phyloP scores from a whole-genome alignment of 92 coral and sea anemone species.

The Palythoa grandis region DNA sequence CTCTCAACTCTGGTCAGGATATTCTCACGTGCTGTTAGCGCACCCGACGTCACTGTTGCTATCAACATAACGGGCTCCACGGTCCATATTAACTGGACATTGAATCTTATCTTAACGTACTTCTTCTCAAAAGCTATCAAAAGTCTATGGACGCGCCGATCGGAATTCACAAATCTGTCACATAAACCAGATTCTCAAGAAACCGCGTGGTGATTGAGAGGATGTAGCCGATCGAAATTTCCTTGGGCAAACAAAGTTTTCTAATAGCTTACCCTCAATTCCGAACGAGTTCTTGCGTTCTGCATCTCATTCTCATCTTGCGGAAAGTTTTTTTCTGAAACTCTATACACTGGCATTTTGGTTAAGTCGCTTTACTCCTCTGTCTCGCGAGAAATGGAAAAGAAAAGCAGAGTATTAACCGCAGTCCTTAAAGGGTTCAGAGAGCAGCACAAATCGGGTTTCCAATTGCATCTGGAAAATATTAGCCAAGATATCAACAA shows the following conservation, averaged over 20 bases:
- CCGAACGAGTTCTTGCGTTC: slow-evolving; percentile 1
- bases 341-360: neutral
- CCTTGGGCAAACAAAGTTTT: slow-evolving; percentile 27
- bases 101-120: neutral
- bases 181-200: neutral
- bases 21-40: neutral
- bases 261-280: slow-evolving; percentile 9
- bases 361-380: slow-evolving; percentile 15
- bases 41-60: neutral
- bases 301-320: neutral
- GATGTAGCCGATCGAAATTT: neutral
- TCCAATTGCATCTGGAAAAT: slow-evolving; percentile 14
- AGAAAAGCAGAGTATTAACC: neutral
- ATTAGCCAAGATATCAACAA: neutral
- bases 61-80: neutral
- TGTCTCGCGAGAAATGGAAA: slow-evolving; percentile 6
- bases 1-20: neutral
- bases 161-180: slow-evolving; percentile 47
- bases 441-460: slow-evolving; percentile 1
- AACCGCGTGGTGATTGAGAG: neutral
- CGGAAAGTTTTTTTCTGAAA: neutral
- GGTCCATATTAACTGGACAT: too few species aligned
- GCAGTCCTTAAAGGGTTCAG: neutral
- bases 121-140: neutral
- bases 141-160: slow-evolving; percentile 9